These are phyloP conservation scores for Pluvianellus socialis DNA, from an alignment of 2,113 vertebrate species.

Conservation along the genomic window DNA sequence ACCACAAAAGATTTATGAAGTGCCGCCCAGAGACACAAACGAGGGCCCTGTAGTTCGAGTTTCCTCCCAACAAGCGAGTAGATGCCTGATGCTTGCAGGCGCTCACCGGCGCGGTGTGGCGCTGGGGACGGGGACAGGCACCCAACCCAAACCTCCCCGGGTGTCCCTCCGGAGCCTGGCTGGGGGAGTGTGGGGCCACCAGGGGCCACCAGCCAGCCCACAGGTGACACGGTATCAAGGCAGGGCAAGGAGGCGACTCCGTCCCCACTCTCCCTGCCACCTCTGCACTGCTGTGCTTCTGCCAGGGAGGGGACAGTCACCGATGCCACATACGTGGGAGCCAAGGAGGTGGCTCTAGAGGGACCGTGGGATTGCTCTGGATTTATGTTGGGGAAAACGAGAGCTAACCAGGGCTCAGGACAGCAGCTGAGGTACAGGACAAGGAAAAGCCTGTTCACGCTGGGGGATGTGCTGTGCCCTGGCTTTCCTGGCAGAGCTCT, in stretches of 20 bases:
- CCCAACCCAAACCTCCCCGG: too few species aligned
- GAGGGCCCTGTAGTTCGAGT: too few species aligned
- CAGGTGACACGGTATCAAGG: not conserved
- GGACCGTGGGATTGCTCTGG: not conserved
- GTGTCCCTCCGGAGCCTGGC: too few species aligned
- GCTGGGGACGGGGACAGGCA: too few species aligned
- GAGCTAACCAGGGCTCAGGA: not conserved
- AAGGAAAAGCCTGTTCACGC: not conserved
- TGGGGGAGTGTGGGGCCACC: too few species aligned
- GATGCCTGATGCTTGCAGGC: too few species aligned
- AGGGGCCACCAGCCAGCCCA: too few species aligned
- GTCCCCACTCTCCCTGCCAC: not conserved
- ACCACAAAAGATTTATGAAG: too few species aligned
- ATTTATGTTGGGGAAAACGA: not conserved
- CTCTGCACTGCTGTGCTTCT: not conserved
- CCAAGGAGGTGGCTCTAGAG: not conserved
- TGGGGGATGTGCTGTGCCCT: not conserved
- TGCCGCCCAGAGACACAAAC: too few species aligned
- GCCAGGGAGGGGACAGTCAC: not conserved
- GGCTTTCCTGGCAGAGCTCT: not conserved
- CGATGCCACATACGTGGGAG: fast-evolving
- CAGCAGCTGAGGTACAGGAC: not conserved
- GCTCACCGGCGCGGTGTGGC: too few species aligned
- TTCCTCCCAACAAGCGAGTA: too few species aligned
- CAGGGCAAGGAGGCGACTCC: not conserved